Evolutionary conservation across 2,888 invertebrate species (phyloP).

Genomic region (Caenorhabditis angaria): DNA sequence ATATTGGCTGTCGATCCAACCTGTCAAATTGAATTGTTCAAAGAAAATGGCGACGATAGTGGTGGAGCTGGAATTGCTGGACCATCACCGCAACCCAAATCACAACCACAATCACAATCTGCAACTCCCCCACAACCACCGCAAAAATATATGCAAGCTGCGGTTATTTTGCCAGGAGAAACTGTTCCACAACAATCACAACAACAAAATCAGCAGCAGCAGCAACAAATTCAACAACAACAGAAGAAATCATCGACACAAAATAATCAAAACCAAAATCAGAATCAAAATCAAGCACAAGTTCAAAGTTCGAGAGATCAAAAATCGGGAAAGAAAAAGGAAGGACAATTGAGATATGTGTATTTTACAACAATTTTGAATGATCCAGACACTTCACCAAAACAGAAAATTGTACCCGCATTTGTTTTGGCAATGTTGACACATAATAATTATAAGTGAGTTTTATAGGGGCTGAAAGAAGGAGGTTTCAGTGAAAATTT

Average conservation of each 20-base stretch:
- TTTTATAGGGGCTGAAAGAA: no score
- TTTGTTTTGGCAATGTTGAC: slow-evolving; percentile 94
- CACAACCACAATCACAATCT: slow-evolving; percentile 13
- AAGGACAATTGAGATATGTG: slow-evolving; percentile 45
- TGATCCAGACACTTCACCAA: slow-evolving; percentile 84
- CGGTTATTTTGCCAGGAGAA: no score
- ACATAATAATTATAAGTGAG: slow-evolving; percentile 78
- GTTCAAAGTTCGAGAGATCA: slow-evolving; percentile 11
- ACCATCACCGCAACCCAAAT: slow-evolving; percentile 10
- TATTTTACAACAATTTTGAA: slow-evolving; percentile 87
- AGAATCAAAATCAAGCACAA: neutral
- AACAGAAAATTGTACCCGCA: slow-evolving; percentile 90
- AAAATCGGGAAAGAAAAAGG: slow-evolving; percentile 18
- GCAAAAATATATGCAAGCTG: no score
- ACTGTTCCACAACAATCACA: no score
- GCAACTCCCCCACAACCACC: slow-evolving; percentile 14
- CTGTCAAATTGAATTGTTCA: slow-evolving; percentile 86
- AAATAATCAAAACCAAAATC: slow-evolving; percentile 15
- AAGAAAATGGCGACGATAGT: slow-evolving; percentile 44
- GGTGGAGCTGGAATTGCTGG: slow-evolving; percentile 19
- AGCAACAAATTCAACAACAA: slow-evolving; percentile 5
- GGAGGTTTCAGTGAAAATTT: neutral
- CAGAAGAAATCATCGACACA: slow-evolving; percentile 10
- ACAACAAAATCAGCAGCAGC: neutral
- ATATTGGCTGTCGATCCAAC: slow-evolving; percentile 91